These are phyloP conservation scores for Rhagonycha lutea DNA, from an alignment of 2,888 invertebrate species.

Conservation along the genomic window DNA sequence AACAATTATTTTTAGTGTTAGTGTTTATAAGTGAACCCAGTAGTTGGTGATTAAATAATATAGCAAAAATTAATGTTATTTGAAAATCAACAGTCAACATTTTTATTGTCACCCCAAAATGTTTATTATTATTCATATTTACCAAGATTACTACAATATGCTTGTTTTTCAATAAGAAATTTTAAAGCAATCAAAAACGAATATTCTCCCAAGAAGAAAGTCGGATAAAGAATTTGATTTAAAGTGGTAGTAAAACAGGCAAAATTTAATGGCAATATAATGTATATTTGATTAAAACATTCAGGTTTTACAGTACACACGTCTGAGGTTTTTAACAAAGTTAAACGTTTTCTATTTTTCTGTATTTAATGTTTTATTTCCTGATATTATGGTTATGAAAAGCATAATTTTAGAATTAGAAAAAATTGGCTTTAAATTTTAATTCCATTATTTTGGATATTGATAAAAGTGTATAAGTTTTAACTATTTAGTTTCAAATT, in stretches of 20 bases:
- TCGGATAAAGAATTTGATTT: slow-evolving; percentile 26
- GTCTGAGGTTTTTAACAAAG: slow-evolving; percentile 19
- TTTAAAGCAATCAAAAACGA: slow-evolving; percentile 24
- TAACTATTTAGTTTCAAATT: not conserved
- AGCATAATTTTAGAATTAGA: not conserved
- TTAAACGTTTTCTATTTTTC: slow-evolving; percentile 24
- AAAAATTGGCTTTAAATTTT: not conserved
- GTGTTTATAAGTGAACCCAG: no score
- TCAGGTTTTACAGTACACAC: slow-evolving; percentile 17
- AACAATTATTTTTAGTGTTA: no score
- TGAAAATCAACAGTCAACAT: not conserved
- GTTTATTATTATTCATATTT: not conserved
- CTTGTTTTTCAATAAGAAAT: not conserved
- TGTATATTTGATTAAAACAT: slow-evolving; percentile 30
- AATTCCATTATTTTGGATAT: not conserved
- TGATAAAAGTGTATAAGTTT: not conserved
- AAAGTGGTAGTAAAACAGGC: slow-evolving; percentile 30
- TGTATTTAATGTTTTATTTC: not conserved
- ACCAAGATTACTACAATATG: not conserved
- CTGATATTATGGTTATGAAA: not conserved
- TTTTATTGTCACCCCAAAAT: not conserved
- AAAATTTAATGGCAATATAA: slow-evolving; percentile 28
- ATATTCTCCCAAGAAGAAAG: slow-evolving; percentile 23
- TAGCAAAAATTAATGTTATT: not conserved
- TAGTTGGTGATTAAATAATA: not conserved